Conservation (phyloP, 1,140 invertebrate genomes). For the Papilio aristodemus region DNA sequence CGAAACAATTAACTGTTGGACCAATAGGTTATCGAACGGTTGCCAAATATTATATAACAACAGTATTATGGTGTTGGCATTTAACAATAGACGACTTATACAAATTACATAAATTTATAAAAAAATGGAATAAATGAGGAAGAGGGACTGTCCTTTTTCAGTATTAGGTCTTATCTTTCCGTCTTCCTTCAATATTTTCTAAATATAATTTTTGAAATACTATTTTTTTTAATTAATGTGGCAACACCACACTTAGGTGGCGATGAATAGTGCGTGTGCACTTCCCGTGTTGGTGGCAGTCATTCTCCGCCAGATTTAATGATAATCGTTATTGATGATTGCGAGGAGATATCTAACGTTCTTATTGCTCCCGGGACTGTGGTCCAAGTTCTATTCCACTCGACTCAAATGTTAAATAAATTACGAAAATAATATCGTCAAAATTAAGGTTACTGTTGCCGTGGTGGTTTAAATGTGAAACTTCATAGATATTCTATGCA, state of each 20-base stretch:
- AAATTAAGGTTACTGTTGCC: not conserved
- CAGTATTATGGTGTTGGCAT: no score
- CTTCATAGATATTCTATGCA: no score
- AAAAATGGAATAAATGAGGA: no score
- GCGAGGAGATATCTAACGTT: constrained; percentile 60
- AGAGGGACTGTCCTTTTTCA: no score
- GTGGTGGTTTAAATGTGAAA: no score
- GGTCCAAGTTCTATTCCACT: constrained; percentile 30
- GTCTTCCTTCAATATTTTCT: not conserved
- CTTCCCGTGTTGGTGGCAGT: constrained; percentile 49
- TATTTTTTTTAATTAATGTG: not conserved
- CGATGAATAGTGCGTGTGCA: constrained; percentile 48
- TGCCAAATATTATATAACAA: no score
- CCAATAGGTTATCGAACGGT: no score
- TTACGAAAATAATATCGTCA: not conserved
- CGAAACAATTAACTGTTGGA: no score
- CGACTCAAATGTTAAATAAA: not conserved
- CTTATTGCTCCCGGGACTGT: constrained; percentile 57
- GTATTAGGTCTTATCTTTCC: no score
- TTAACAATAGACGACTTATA: no score
- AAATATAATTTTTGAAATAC: not conserved
- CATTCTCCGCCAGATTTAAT: constrained; percentile 63
- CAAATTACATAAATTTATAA: no score
- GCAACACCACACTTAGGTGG: constrained; percentile 28
- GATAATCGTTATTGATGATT: constrained; percentile 76